phyloP scores from a whole-genome alignment of 2,113 vertebrate species.

The Gobius niger region DNA sequence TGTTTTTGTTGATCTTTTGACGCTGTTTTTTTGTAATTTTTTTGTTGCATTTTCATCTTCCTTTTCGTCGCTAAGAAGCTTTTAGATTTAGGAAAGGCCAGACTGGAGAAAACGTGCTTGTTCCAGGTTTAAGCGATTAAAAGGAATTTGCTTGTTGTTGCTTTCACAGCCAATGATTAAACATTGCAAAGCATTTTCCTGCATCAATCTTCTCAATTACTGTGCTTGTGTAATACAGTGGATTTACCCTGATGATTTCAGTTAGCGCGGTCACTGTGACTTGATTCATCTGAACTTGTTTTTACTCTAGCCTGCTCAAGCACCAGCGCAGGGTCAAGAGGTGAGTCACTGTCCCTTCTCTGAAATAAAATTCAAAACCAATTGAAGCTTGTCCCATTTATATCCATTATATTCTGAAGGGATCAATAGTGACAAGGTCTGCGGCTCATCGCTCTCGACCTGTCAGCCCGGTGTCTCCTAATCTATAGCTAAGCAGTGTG shows the following conservation, averaged over 20 bases:
- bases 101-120: no score
- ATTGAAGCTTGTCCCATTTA: conserved; percentile 54
- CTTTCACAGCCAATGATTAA: no score
- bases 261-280: neutral
- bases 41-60: no score
- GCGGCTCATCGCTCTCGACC: conserved; percentile 57
- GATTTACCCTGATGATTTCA: neutral
- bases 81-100: no score
- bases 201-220: neutral
- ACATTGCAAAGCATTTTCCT: neutral
- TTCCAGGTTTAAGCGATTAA: no score
- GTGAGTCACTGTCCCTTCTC: conserved; percentile 26
- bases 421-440: conserved; percentile 64
- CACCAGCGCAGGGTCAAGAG: conserved; percentile 29
- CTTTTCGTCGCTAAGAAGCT: no score
- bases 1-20: no score
- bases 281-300: conserved; percentile 13
- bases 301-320: conserved; percentile 1
- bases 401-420: conserved; percentile 55
- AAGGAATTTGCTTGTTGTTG: no score
- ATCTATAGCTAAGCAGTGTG: conserved; percentile 51
- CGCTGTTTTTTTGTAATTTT: no score
- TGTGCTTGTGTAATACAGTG: neutral
- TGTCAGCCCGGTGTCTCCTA: conserved; percentile 52
- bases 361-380: conserved; percentile 57